Base-by-base conservation (phyloP, 2,797 vertebrate genomes). In the Carcharodon carcharias region DNA sequence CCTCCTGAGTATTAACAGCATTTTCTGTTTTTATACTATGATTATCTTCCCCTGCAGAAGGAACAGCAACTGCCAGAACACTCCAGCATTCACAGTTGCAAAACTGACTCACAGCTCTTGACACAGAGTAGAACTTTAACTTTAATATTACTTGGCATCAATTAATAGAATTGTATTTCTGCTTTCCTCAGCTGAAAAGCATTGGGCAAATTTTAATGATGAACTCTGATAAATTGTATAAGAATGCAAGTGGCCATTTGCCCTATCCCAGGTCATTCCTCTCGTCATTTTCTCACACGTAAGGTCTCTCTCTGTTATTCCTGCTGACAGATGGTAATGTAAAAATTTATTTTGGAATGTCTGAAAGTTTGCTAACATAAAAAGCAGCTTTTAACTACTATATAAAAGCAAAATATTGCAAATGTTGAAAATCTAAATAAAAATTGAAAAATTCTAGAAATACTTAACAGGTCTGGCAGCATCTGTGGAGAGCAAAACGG, bases 31-130 rank as follows among this genome's bases (percentile, higher is more conserved):
- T 80, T 80, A 4, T 14, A n/a, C 73, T 40, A n/a, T 73, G 56
- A 92, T 92, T 58, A 61, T 63, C 28, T 9, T 91, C 18, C 89
- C 1, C 58, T 63, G 26, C 82, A 92, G 58, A 92, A 92, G 11
- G 56, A 61, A 58, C 1, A 92, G 89, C 89, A 61, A 92, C 28
- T 35, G 89, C 56, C 56, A 91, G 40, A 85, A 91, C 56, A 91
- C 31, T 28, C 12, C 89, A 92, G 28, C 61, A 92, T 92, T 92
- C 56, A 92, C 89, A 63, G n/a, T 2, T 63, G 28, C 58, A 92
- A 92, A n/a, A 35, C 89, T 63, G 89, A 92, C 89, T 92, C 89
- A 63, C 14, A 63, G 89, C 56, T n/a, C 28, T 63, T 63, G 89
- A 54, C 50, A 88, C 23, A 88, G 87, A 56, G 87, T 9, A 54